Evolutionary conservation across 2,797 vertebrate genomes (phyloP), one percentile per base, ranked within the genome.

Genomic region (Clarias fuscus): DNA sequence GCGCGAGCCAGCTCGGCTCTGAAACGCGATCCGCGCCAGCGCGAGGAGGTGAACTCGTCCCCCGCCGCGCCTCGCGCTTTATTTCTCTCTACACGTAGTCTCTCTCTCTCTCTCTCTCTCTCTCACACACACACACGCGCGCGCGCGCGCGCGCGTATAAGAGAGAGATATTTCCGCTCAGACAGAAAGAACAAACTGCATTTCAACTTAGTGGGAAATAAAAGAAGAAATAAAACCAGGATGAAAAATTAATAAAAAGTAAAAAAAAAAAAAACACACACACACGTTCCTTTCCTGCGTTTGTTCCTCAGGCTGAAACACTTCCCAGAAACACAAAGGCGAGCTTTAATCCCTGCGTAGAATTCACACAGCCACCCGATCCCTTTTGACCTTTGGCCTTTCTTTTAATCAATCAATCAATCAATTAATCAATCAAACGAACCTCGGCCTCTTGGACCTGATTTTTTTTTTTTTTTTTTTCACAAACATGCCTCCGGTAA

Each of bases 11-110:
- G 93, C 92, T 64, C 72, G 48, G 61, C 56, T 92, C 92, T 92
- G 95, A 94, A 95, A 96, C 93, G 91, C 91, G 94, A 96, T 94
- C 94, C 92, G 86, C 86, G 88, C 53, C 59, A 73, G 84, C 56
- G 92, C 91, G 77, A 89, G 91, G 77, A 89, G 91, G 91, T 91
- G 43, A 82, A 3, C 64, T 33, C 22, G 62, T 82, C 91, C 90
- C 89, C 89, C 73, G 92, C 90, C 90, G 91, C 83, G 93, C 92
- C 92, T 86, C 92, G 88, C 92, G 88, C 40, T 65, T 67, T 67
- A 33, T 85, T 93, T 93, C 83, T 92, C 93, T 91, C 94, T 94
- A 53, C 94, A 92, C 92, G 40, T 56, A 24, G 24, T 14, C 61
- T 82, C 76, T 37, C 30, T 8, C 59, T 61, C 59, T 8, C 59